Conservation (phyloP, 2,113 vertebrate genomes). For the Orcinus orca region DNA sequence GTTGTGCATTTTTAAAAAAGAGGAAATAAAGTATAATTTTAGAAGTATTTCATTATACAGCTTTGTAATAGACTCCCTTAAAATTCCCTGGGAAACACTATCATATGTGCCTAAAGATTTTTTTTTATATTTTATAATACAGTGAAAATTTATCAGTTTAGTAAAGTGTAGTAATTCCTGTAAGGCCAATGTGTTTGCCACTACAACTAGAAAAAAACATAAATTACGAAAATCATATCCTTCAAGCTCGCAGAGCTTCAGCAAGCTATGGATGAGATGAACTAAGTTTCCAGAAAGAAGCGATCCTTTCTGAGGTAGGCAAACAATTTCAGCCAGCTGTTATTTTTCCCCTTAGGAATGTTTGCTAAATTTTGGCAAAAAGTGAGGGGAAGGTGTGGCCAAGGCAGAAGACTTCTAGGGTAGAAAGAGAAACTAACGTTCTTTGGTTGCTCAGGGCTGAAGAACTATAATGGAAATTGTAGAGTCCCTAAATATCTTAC, state of each 20-base stretch:
- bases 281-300: background rate
- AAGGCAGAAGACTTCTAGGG: background rate
- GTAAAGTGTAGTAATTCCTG: background rate
- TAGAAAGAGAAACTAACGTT: background rate
- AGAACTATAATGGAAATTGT: background rate
- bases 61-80: background rate
- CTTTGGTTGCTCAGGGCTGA: background rate
- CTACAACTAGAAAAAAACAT: background rate
- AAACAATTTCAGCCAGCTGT: background rate
- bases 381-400: background rate
- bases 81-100: background rate
- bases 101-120: background rate
- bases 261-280: background rate
- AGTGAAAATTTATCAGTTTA: background rate
- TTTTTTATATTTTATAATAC: background rate
- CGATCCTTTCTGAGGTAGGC: background rate
- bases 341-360: background rate
- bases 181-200: background rate
- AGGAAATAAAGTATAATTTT: background rate
- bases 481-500: background rate
- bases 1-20: background rate
- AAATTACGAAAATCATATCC: background rate
- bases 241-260: background rate
- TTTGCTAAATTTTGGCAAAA: background rate
- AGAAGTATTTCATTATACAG: background rate